Evolutionary conservation across 2,888 invertebrate species (phyloP), one percentile per base, ranked within the genome.

Genomic region (Seira musarum): DNA sequence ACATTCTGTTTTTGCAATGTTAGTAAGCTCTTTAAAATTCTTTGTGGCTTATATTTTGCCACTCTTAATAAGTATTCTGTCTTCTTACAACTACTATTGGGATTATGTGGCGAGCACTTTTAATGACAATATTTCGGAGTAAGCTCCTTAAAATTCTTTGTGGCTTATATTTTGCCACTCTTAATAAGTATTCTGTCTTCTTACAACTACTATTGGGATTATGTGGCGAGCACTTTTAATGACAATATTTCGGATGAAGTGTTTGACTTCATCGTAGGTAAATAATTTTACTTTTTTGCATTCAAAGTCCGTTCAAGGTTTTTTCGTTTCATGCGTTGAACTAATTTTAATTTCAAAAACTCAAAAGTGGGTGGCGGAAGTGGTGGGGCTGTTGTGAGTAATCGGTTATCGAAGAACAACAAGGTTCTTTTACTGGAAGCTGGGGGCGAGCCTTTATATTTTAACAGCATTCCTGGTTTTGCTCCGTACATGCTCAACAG

Each of bases 241-340:
- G 65, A 70, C 21, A 70, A 71, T 60, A 53, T 22, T 6, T 40
- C 65, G 2, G 0, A 19, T 3, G 40, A 72, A 40, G 10, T 68
- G 6, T 84, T 67, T 68, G 84, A 84, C 71, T 84, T 82, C 65
- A 84, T 84, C 61, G 77, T 84, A n/a, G 80, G 84, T 84, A 60
- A 81, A 82, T 19, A 2, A 19, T 49, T 25, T 1, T 40, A 40
- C 40, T n/a, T n/a, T n/a, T n/a, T n/a, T n/a, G n/a, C n/a, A n/a
- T n/a, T n/a, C n/a, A n/a, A n/a, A n/a, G n/a, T n/a, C n/a, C n/a
- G n/a, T n/a, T n/a, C n/a, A n/a, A n/a, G n/a, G n/a, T n/a, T n/a
- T n/a, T n/a, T n/a, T n/a, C n/a, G n/a, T n/a, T n/a, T n/a, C n/a
- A n/a, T n/a, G n/a, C n/a, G n/a, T n/a, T n/a, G n/a, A n/a, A n/a